Evolutionary conservation across 2,888 invertebrate genomes (phyloP).

Genomic region (Drosophila mettleri): DNA sequence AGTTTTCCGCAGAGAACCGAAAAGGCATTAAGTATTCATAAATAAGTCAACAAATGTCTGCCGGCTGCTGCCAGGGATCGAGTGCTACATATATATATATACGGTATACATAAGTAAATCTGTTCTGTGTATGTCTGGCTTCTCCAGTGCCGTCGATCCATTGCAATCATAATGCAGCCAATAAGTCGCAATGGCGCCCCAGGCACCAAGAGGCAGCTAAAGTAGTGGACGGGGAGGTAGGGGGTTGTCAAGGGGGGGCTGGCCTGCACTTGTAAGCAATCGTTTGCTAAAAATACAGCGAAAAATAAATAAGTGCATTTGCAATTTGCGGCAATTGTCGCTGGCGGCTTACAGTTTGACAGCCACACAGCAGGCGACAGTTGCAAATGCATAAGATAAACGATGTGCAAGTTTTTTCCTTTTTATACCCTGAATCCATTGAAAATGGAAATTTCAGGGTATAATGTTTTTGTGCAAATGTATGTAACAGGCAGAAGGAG

Average conservation of each 20-base stretch:
- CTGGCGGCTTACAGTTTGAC: slow-evolving; percentile 36
- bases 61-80: slow-evolving; percentile 1
- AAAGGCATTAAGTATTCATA: slow-evolving; percentile 31
- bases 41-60: slow-evolving; percentile 48
- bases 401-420: slow-evolving; percentile 60
- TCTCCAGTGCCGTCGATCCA: slow-evolving; percentile 21
- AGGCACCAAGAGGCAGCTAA: neutral
- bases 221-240: neutral
- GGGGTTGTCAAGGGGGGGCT: too few species aligned
- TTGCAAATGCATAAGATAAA: slow-evolving; percentile 67
- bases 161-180: slow-evolving; percentile 56
- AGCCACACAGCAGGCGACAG: slow-evolving; percentile 40
- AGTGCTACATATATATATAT: slow-evolving; percentile 1
- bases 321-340: slow-evolving; percentile 77
- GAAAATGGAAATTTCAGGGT: too few species aligned
- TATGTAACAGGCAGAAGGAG: too few species aligned
- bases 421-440: too few species aligned
- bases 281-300: slow-evolving; percentile 57
- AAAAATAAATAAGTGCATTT: slow-evolving; percentile 52
- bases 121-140: slow-evolving; percentile 19
- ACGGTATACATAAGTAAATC: neutral
- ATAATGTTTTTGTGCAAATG: too few species aligned
- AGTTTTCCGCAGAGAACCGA: slow-evolving; percentile 31
- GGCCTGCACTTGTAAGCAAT: slow-evolving; percentile 70
- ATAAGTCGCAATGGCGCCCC: slow-evolving; percentile 57